These are phyloP conservation scores for Mustela erminea DNA, from an alignment of 2,797 vertebrate genomes.

Conservation along the genomic window DNA sequence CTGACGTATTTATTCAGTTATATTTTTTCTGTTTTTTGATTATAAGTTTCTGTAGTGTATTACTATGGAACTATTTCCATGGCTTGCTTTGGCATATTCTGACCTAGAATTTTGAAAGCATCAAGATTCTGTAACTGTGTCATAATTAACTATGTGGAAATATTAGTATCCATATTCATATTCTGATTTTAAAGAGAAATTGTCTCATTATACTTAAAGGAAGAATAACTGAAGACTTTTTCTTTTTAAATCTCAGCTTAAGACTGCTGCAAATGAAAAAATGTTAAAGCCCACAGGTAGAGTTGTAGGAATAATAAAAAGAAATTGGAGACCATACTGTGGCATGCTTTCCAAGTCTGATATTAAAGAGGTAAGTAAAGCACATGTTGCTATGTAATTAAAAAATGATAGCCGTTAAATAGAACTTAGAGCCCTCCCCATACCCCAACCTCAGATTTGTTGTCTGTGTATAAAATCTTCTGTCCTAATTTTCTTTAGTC, in stretches of 20 bases:
- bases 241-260: slow-evolving; percentile 88
- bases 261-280: slow-evolving; percentile 84
- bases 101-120: slow-evolving; percentile 72
- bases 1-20: neutral
- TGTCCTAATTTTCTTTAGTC: slow-evolving; percentile 88
- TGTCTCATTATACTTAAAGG: neutral
- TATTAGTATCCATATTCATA: neutral
- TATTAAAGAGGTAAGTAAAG: slow-evolving; percentile 93
- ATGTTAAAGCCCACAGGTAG: slow-evolving; percentile 93
- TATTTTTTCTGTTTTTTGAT: neutral
- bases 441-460: neutral
- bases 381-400: neutral
- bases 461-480: neutral
- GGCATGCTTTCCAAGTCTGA: slow-evolving; percentile 96
- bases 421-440: neutral
- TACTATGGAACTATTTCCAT: neutral
- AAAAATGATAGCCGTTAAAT: neutral
- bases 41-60: neutral
- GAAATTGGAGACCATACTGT: slow-evolving; percentile 97
- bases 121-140: slow-evolving; percentile 67
- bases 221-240: slow-evolving; percentile 52
- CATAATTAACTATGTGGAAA: slow-evolving; percentile 10
- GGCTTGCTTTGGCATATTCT: neutral
- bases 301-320: slow-evolving; percentile 97
- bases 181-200: slow-evolving; percentile 34